Conservation (phyloP, 2,113 vertebrate species). For the Casuarius casuarius region DNA sequence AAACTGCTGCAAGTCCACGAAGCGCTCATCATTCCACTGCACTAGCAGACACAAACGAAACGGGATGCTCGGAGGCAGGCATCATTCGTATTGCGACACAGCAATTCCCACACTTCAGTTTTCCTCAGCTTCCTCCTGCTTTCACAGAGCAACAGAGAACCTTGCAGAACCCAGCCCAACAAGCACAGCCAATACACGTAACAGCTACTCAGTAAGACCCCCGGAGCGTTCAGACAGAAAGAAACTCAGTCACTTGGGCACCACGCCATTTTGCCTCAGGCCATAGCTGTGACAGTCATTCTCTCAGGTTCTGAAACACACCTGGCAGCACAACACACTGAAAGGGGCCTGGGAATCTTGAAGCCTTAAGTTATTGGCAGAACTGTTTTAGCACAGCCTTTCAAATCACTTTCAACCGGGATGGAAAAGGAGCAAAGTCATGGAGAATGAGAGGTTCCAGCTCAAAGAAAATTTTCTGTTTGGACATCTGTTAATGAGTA, state of each 20-base stretch:
- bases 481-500: neutral
- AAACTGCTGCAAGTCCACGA: neutral
- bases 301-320: neutral
- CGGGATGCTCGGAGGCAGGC: neutral
- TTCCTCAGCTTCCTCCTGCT: neutral
- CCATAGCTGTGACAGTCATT: fast-evolving
- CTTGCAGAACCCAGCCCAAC: neutral
- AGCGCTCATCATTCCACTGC: neutral
- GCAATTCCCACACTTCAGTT: neutral
- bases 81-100: too few relatives aligned
- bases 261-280: neutral
- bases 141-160: neutral
- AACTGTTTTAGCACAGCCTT: too few relatives aligned
- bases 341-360: neutral
- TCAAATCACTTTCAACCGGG: neutral
- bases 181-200: neutral
- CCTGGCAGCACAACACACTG: too few relatives aligned
- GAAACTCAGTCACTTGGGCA: neutral
- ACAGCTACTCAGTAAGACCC: neutral
- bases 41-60: neutral
- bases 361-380: neutral
- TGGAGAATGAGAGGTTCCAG: neutral
- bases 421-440: neutral
- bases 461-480: neutral
- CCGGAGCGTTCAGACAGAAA: neutral